Base-by-base conservation (phyloP, 2,888 invertebrate species). In the Aporophyla lueneburgensis region DNA sequence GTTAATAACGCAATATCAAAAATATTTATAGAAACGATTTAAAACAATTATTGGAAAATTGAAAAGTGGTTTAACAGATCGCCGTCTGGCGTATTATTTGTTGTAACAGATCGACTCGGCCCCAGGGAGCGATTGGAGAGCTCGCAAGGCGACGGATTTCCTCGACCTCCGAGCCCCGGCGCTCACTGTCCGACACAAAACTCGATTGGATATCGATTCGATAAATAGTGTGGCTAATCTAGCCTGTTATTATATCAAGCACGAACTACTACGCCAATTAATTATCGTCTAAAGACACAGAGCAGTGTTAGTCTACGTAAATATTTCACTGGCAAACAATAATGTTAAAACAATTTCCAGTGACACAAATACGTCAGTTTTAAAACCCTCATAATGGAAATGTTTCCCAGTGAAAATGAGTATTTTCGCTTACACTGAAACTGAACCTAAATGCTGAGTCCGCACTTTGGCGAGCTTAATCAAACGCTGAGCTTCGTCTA, bases 11-110 rank as follows among this genome's bases (percentile, higher is more conserved):
- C 53, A 84, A 81, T 80, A 51, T 33, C 63, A 53, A 69, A 71
- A 71, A 77, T 86, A 82, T 86, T 84, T 80, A 78, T 65, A 40
- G 78, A 77, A 43, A 71, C 70, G 63, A 86, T 87, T 87, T 86
- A 83, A 86, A 85, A 83, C 85, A 85, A 86, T 86, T 86, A 85
- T 87, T 82, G 81, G 84, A 80, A 74, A 82, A 87, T 89, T 87
- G 84, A 86, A 89, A 89, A 90, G 84, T 84, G 88, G 85, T 88
- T 88, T 85, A 86, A 87, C 84, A 84, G 88, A 88, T 88, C 83
- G 86, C 81, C 83, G 84, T 78, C 87, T 84, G 78, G 83, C 80
- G 86, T 87, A 87, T 88, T 90, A 90, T 89, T 86, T 88, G 89
- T 87, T 85, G 90, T 86, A 87, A 88, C 88, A 89, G 87, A 88